These are phyloP conservation scores for Drosophila biarmipes DNA, from an alignment of 1,140 invertebrate species.

Conservation along the genomic window DNA sequence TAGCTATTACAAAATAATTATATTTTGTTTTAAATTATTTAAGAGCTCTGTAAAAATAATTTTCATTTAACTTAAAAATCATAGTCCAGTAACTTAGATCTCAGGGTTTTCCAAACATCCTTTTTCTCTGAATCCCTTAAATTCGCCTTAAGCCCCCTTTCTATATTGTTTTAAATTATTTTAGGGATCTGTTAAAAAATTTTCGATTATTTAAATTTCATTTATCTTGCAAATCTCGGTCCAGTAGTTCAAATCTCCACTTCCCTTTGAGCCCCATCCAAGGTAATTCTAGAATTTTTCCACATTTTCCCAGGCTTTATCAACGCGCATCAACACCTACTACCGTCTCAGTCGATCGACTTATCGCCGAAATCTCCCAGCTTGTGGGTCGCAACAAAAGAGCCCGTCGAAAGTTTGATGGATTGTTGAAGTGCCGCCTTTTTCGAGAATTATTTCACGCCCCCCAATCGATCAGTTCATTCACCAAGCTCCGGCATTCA, in stretches of 20 bases:
- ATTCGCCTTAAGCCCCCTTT: background rate
- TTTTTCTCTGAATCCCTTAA: background rate
- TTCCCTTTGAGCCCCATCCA: too few relatives aligned
- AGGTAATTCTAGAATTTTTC: background rate
- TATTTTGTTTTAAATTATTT: background rate
- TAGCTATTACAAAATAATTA: background rate
- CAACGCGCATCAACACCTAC: conserved; percentile 20
- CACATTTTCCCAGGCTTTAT: conserved; percentile 12
- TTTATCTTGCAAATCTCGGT: too few relatives aligned
- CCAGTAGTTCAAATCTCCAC: too few relatives aligned
- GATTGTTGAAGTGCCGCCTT: conserved; percentile 14
- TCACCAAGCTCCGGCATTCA: conserved; percentile 5
- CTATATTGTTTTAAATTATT: too few relatives aligned
- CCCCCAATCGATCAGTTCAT: conserved; percentile 3
- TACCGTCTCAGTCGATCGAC: conserved; percentile 8
- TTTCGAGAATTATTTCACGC: background rate
- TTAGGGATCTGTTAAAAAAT: accelerated
- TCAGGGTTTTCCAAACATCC: background rate
- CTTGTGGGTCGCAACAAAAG: background rate
- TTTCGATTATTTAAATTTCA: too few relatives aligned
- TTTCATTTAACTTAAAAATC: background rate
- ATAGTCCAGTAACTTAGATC: background rate
- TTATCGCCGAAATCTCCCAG: conserved; percentile 1
- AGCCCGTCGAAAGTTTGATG: conserved; percentile 15
- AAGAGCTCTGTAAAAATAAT: background rate